A percentile compares a stretch with the other conserved stretches of the same genome.
Conservation (phyloP, 2,113 vertebrate species). For the Edolisoma coerulescens region DNA sequence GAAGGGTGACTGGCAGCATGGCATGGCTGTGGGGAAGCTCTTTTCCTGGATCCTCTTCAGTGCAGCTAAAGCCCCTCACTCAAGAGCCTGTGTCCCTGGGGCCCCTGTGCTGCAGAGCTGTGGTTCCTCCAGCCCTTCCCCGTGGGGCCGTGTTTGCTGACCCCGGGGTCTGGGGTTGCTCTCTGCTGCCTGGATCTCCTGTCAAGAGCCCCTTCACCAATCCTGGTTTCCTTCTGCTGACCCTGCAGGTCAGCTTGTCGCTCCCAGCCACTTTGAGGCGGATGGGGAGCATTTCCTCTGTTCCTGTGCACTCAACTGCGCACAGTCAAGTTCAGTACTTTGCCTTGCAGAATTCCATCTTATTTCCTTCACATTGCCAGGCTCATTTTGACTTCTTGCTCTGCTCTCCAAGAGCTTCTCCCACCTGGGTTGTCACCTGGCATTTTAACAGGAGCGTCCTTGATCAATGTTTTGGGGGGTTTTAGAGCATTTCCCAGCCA, state of each 20-base stretch:
- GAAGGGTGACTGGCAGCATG: neutral
- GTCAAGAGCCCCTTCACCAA: neutral
- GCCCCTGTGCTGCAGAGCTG: neutral
- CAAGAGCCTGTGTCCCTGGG: neutral
- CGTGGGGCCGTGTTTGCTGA: rapidly evolving
- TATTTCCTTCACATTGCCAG: neutral
- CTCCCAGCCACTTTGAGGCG: neutral
- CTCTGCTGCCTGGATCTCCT: neutral
- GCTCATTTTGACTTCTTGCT: neutral
- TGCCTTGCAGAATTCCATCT: neutral
- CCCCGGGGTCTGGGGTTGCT: neutral
- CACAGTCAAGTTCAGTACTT: neutral
- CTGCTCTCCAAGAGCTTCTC: neutral
- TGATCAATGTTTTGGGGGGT: rapidly evolving
- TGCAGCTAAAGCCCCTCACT: neutral
- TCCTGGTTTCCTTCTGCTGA: neutral
- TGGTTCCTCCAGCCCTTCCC: neutral
- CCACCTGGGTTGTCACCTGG: neutral
- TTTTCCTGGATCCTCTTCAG: neutral
- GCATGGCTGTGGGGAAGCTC: neutral
- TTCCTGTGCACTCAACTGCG: neutral
- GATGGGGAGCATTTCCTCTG: neutral
- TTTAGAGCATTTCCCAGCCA: neutral
- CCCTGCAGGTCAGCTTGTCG: neutral
- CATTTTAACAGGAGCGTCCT: neutral